Base-by-base conservation (phyloP, 2,888 invertebrate species). In the Callimorpha dominula region DNA sequence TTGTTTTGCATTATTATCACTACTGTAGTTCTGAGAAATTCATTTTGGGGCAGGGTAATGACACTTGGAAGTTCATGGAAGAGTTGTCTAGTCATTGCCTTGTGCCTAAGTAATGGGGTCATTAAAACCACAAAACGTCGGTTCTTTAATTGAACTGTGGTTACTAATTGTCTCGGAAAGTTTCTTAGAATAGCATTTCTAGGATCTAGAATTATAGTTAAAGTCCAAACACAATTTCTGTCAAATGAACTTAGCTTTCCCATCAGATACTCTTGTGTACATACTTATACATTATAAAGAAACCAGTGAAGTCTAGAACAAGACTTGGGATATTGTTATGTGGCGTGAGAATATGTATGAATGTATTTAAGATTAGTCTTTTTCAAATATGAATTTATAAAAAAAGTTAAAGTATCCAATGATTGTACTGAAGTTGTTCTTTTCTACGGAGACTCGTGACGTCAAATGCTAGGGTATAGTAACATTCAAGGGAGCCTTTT, bases 41-140 rank as follows among this genome's bases (percentile, higher is more conserved):
- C 43, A 62, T 52, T 62, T 57, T 40, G 52, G 43, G 12, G 11
- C 42, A 67, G 73, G 52, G 11, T 64, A 76, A 76, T 76, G 79
- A 81, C 65, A 50, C 68, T 73, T 60, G 57, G 60, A 74, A 71
- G 70, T 69, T 78, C 67, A 66, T 42, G 52, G 60, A 64, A 74
- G 42, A 65, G 64, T 72, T 67, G 71, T 71, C 72, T 40, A 66
- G 69, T 80, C 76, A 65, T 49, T 71, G 31, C n/a, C 65, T 67
- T 69, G 63, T 67, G 57, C 11, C 14, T 17, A 66, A 69, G 54
- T 49, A 78, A 76, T 73, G 52, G 62, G 76, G 76, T 40, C 73
- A 75, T 64, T 64, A 52, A 50, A 68, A 79, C 76, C 69, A 65
- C 78, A 71, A 62, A 5, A 60, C 50, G 49, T 50, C 7, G 20